Percentiles rank a stretch among this genome's conserved stretches.
Evolutionary conservation across 2,797 vertebrate genomes (phyloP).

Genomic region (Tenualosa thibaudeaui): DNA sequence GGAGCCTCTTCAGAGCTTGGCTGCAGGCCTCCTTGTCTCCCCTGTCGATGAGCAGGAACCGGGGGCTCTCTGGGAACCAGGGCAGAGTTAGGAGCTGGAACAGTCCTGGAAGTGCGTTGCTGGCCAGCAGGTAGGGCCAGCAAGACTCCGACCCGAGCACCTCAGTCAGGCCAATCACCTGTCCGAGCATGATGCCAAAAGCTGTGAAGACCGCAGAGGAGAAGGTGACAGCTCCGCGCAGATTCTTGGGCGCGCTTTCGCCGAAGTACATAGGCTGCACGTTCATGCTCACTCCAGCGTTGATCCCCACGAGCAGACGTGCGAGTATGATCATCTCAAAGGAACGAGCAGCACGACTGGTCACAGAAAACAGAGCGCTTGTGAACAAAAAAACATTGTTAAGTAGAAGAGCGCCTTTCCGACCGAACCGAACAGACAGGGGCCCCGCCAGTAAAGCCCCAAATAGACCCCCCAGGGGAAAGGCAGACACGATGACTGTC

Average conservation of each 20-base stretch:
- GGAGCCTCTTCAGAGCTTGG: slow-evolving; percentile 74
- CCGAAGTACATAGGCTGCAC: slow-evolving; percentile 92
- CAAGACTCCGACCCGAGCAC: slow-evolving; percentile 76
- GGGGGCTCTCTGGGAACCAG: slow-evolving; percentile 88
- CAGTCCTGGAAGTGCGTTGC: slow-evolving; percentile 78
- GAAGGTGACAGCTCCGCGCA: slow-evolving; percentile 82
- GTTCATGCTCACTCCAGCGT: slow-evolving; percentile 86
- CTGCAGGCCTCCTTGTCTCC: slow-evolving; percentile 79
- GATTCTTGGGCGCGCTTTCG: slow-evolving; percentile 84
- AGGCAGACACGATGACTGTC: slow-evolving; percentile 83
- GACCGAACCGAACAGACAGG: slow-evolving; percentile 80
- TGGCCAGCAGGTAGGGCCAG: slow-evolving; percentile 87
- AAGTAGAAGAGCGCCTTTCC: slow-evolving; percentile 83
- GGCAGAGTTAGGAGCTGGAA: slow-evolving; percentile 84
- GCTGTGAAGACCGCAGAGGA: slow-evolving; percentile 86
- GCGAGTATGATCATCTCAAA: slow-evolving; percentile 87
- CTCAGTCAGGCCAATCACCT: slow-evolving; percentile 84
- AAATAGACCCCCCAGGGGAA: slow-evolving; percentile 78
- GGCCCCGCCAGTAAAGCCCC: slow-evolving; percentile 85
- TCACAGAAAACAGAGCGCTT: slow-evolving; percentile 70
- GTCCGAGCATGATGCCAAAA: slow-evolving; percentile 83
- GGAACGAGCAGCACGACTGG: slow-evolving; percentile 71
- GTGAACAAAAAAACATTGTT: slow-evolving; percentile 83
- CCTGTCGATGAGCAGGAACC: slow-evolving; percentile 86
- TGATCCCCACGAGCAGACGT: slow-evolving; percentile 82